phyloP scores from a whole-genome alignment of 2,113 vertebrate genomes.

The Ptyas mucosa region DNA sequence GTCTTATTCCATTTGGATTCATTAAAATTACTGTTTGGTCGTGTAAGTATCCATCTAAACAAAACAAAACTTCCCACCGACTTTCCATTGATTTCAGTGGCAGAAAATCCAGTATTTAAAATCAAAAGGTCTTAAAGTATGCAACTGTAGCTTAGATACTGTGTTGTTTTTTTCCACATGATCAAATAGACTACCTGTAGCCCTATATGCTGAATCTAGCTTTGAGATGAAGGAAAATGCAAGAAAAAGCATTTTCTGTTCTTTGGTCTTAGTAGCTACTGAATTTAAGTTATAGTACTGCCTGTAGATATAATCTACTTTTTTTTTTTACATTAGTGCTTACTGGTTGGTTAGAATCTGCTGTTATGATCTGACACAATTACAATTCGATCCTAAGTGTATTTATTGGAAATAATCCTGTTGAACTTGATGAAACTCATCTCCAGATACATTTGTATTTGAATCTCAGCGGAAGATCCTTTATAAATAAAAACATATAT shows the following conservation, averaged over 20 bases:
- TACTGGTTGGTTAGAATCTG: background rate
- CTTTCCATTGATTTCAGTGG: background rate
- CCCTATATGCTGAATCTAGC: background rate
- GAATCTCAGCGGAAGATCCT: background rate
- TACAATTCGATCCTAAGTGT: background rate
- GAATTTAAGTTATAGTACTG: background rate
- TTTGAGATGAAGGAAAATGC: background rate
- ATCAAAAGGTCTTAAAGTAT: background rate
- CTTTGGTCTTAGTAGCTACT: background rate
- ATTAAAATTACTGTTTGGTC: background rate
- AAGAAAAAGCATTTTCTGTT: background rate
- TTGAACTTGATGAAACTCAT: background rate
- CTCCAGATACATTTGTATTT: background rate
- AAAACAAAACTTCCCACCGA: background rate
- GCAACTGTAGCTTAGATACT: background rate
- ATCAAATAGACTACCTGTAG: no score
- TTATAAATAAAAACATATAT: background rate
- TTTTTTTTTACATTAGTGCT: background rate
- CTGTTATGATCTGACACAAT: background rate
- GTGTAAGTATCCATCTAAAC: background rate
- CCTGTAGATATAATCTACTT: background rate
- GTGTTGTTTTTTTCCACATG: background rate
- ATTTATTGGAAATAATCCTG: background rate
- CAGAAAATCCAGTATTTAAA: background rate
- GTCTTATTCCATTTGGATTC: background rate